phyloP scores from a whole-genome alignment of 2,113 vertebrate species.

The Toxostoma redivivum region DNA sequence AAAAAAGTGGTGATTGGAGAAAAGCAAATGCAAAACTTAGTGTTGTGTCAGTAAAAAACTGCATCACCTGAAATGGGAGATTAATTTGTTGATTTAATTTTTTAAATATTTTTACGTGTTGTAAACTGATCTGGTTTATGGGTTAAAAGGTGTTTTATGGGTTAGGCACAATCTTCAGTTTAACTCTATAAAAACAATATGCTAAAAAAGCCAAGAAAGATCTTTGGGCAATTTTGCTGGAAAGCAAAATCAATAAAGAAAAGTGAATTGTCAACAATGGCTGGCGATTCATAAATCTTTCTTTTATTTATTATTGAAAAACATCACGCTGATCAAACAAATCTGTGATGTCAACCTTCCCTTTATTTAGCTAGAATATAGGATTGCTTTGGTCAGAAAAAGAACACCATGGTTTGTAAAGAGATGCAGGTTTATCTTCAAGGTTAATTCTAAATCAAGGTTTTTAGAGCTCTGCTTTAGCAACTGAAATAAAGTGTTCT shows the following conservation, averaged over 20 bases:
- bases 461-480: background rate
- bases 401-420: background rate
- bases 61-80: background rate
- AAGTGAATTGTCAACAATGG: slow-evolving; percentile 8
- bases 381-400: background rate
- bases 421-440: background rate
- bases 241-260: slow-evolving; percentile 20
- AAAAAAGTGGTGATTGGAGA: background rate
- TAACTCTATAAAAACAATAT: background rate
- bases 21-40: background rate
- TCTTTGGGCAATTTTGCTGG: background rate
- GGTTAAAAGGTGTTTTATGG: background rate
- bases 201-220: background rate
- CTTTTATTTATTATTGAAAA: background rate
- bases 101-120: background rate
- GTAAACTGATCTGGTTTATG: background rate
- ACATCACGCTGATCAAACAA: background rate
- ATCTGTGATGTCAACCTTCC: background rate
- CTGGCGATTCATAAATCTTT: background rate
- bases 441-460: background rate
- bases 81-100: background rate
- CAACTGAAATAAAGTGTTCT: background rate
- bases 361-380: background rate
- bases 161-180: background rate
- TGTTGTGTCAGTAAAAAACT: background rate